Percentiles rank a stretch among this genome's conserved stretches.
These are phyloP conservation scores for Brachionus plicatilis DNA, from an alignment of 1,140 invertebrate genomes.

Conservation along the genomic window DNA sequence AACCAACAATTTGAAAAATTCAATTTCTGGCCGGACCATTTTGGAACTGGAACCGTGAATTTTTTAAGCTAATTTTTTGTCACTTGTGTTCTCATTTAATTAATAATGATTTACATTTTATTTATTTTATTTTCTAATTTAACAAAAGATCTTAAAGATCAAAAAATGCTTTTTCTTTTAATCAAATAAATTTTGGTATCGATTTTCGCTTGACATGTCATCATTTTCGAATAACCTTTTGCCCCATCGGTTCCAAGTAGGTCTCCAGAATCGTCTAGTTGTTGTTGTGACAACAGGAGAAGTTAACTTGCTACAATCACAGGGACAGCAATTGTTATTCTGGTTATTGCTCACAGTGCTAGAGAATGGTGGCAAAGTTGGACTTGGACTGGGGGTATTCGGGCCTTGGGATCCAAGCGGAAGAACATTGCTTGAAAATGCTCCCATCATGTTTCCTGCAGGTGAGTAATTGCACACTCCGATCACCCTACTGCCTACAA, in stretches of 20 bases:
- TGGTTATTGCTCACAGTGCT: not conserved
- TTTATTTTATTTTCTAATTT: too few species aligned
- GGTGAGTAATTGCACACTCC: slow-evolving; percentile 6
- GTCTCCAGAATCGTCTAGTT: not conserved
- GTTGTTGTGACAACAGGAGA: not conserved
- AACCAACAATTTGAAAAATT: too few species aligned
- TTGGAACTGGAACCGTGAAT: too few species aligned
- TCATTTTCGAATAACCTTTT: not conserved
- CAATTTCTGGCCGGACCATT: too few species aligned
- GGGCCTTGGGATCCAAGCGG: not conserved
- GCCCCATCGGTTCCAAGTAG: not conserved
- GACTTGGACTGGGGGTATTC: not conserved
- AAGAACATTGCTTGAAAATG: not conserved
- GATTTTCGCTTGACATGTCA: not conserved
- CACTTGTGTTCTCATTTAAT: too few species aligned
- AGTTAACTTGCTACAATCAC: not conserved
- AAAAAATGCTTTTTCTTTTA: not conserved
- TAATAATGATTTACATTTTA: too few species aligned
- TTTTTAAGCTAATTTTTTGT: too few species aligned
- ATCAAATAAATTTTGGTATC: not conserved
- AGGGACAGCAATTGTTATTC: not conserved
- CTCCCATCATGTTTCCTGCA: not conserved
- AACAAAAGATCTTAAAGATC: too few species aligned
- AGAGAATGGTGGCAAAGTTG: not conserved
- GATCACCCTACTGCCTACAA: not conserved